Conservation (phyloP, 1,140 invertebrate genomes). For the Phthorimaea operculella region DNA sequence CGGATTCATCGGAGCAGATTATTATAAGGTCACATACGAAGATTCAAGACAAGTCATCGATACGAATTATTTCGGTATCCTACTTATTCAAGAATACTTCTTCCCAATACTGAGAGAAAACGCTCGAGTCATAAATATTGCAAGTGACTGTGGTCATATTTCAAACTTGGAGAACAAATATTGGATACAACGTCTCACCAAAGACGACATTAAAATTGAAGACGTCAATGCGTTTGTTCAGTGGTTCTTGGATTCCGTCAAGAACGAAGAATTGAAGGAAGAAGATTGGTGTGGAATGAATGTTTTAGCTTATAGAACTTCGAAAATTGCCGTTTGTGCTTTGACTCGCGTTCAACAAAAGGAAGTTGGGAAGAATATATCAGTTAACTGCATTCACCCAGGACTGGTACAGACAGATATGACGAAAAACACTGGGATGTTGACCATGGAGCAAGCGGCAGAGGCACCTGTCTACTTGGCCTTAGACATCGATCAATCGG, state of each 20-base stretch:
- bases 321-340: slow-evolving; percentile 76
- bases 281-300: slow-evolving; percentile 59
- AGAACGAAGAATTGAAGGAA: slow-evolving; percentile 47
- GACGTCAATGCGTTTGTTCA: slow-evolving; percentile 71
- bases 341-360: slow-evolving; percentile 73
- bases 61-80: slow-evolving; percentile 74
- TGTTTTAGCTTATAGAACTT: slow-evolving; percentile 70
- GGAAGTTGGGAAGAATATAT: slow-evolving; percentile 69
- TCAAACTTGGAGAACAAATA: slow-evolving; percentile 67
- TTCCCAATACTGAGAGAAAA: slow-evolving; percentile 75
- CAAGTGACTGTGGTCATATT: slow-evolving; percentile 75
- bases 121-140: slow-evolving; percentile 79
- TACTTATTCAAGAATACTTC: slow-evolving; percentile 72
- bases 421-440: slow-evolving; percentile 72
- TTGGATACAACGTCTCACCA: slow-evolving; percentile 65
- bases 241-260: slow-evolving; percentile 69
- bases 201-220: slow-evolving; percentile 65
- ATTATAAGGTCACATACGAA: slow-evolving; percentile 67
- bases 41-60: slow-evolving; percentile 74
- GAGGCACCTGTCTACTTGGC: slow-evolving; percentile 43
- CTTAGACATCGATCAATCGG: slow-evolving; percentile 35
- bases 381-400: slow-evolving; percentile 75
- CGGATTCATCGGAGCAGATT: slow-evolving; percentile 74
- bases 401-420: slow-evolving; percentile 79
- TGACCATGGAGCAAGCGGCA: slow-evolving; percentile 74